phyloP scores from a whole-genome alignment of 2,888 invertebrate species.

The Syritta pipiens region DNA sequence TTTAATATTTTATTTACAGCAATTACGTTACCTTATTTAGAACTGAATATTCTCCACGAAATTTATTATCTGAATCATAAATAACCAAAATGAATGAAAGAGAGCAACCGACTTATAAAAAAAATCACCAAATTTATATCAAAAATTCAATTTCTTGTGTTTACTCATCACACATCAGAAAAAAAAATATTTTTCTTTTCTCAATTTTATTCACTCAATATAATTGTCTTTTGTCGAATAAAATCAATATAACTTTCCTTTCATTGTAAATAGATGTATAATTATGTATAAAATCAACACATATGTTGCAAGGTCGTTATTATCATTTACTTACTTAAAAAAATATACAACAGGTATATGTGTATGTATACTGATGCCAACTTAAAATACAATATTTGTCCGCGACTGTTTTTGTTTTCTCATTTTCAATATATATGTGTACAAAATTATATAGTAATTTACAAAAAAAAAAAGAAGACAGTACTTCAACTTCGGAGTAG shows the following conservation, averaged over 20 bases:
- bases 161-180: too few species aligned
- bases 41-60: too few species aligned
- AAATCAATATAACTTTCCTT: slow-evolving; percentile 40
- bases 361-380: slow-evolving; percentile 39
- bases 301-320: slow-evolving; percentile 42
- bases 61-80: too few species aligned
- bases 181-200: too few species aligned
- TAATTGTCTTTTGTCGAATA: slow-evolving; percentile 25
- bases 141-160: too few species aligned
- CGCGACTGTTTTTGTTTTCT: slow-evolving; percentile 13
- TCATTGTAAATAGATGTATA: slow-evolving; percentile 52
- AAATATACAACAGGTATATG: slow-evolving; percentile 49
- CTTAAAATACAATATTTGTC: slow-evolving; percentile 43
- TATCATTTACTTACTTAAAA: slow-evolving; percentile 29
- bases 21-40: too few species aligned
- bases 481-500: slow-evolving; percentile 48
- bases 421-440: slow-evolving; percentile 1
- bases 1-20: too few species aligned
- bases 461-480: slow-evolving; percentile 42
- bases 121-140: background rate
- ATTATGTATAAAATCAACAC: slow-evolving; percentile 59
- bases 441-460: slow-evolving; percentile 17
- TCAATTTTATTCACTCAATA: slow-evolving; percentile 47
- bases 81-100: too few species aligned
- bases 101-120: too few species aligned